phyloP scores from a whole-genome alignment of 2,113 vertebrate species.

The Potamarius usumacintae region DNA sequence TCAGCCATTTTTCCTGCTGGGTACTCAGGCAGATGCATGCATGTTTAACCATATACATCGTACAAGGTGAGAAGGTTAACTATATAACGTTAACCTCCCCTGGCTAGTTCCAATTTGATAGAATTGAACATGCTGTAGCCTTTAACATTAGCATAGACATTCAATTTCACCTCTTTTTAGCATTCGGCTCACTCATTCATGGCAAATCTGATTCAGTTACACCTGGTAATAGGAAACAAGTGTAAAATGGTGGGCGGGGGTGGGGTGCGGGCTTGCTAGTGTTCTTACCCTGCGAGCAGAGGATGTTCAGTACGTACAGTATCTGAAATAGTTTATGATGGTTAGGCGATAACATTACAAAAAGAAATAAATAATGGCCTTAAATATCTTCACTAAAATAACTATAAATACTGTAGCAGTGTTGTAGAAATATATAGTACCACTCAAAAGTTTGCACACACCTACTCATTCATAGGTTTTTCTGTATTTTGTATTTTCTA shows the following conservation, averaged over 20 bases:
- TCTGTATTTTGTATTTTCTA: too few relatives aligned
- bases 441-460: too few relatives aligned
- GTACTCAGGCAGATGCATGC: slow-evolving; percentile 46
- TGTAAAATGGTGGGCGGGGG: not conserved
- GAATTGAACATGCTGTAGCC: slow-evolving; percentile 46
- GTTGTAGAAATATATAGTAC: not conserved
- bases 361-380: not conserved
- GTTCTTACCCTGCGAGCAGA: not conserved
- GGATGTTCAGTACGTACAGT: not conserved
- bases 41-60: slow-evolving; percentile 56
- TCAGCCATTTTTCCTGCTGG: slow-evolving; percentile 36
- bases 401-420: not conserved
- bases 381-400: not conserved
- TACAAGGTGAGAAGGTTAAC: slow-evolving; percentile 54
- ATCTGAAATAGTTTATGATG: not conserved
- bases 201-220: slow-evolving; percentile 34
- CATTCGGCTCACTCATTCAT: slow-evolving; percentile 6
- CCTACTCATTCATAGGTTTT: too few relatives aligned
- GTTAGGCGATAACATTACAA: not conserved
- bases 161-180: slow-evolving; percentile 36
- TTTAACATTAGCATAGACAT: slow-evolving; percentile 46
- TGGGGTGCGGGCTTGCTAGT: not conserved
- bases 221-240: slow-evolving; percentile 28
- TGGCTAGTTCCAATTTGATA: slow-evolving; percentile 50
- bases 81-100: slow-evolving; percentile 54